These are phyloP conservation scores for Drosophila nebulosa DNA, from an alignment of 1,140 invertebrate species.

Conservation along the genomic window DNA sequence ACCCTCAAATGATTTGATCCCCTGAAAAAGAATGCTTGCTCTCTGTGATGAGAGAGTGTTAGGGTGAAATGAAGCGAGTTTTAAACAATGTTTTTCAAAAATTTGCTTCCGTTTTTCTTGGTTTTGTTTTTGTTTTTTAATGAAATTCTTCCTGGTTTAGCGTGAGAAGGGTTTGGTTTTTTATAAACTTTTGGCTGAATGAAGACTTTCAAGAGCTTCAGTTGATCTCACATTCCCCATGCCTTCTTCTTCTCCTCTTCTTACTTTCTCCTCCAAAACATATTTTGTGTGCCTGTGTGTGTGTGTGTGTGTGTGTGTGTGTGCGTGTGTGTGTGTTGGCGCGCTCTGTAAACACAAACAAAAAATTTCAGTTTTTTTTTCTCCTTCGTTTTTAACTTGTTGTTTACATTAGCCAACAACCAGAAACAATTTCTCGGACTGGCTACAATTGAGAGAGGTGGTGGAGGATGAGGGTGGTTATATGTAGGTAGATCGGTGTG, in stretches of 20 bases:
- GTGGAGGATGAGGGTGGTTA: background rate
- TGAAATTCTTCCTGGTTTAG: background rate
- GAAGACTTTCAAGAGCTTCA: background rate
- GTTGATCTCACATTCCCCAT: background rate
- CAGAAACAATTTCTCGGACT: conserved; percentile 5
- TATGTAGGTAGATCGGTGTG: background rate
- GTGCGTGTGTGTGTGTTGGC: no score
- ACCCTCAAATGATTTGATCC: no score
- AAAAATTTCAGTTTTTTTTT: background rate
- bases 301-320: no score
- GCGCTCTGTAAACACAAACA: conserved; percentile 1
- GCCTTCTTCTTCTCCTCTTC: background rate
- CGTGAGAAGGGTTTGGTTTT: background rate
- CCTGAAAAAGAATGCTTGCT: no score
- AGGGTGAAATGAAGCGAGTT: no score
- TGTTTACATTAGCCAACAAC: conserved; percentile 8
- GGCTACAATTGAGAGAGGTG: conserved; percentile 8
- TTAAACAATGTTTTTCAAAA: no score
- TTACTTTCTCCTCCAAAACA: conserved; percentile 5
- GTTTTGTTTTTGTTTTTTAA: background rate
- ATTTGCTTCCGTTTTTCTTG: no score
- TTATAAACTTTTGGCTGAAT: background rate
- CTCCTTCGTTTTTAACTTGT: background rate
- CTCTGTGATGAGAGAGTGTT: no score
- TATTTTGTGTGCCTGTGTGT: no score